Evolutionary conservation across 1,140 invertebrate species (phyloP).

Genomic region (Brachionus calyciflorus): DNA sequence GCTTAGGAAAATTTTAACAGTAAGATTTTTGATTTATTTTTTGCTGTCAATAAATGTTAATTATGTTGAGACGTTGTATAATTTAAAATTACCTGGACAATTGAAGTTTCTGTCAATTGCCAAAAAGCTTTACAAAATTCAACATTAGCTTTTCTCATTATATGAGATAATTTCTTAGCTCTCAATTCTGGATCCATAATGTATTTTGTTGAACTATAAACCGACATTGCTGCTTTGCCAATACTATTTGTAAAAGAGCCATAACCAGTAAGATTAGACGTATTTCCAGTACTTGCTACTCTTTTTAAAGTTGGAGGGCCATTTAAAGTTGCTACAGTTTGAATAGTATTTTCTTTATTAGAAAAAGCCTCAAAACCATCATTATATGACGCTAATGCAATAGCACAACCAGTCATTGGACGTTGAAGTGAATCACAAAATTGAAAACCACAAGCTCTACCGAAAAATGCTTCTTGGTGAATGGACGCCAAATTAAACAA

Average conservation of each 20-base stretch:
- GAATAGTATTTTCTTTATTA: slow-evolving; percentile 22
- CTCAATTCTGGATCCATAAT: slow-evolving; percentile 39
- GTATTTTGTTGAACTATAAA: slow-evolving; percentile 21
- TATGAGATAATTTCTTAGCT: slow-evolving; percentile 39
- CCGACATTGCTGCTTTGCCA: slow-evolving; percentile 13
- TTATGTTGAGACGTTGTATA: too few species aligned
- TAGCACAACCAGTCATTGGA: slow-evolving; percentile 31
- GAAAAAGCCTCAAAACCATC: slow-evolving; percentile 42
- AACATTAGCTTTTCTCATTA: slow-evolving; percentile 45
- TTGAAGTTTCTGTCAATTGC: slow-evolving; percentile 44
- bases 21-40: too few species aligned
- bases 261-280: not conserved
- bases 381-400: slow-evolving; percentile 38
- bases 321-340: not conserved
- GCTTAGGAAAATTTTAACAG: too few species aligned
- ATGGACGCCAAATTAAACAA: slow-evolving; percentile 15
- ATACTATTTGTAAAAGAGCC: slow-evolving; percentile 3
- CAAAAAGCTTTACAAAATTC: slow-evolving; percentile 47
- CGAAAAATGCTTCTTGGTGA: slow-evolving; percentile 37
- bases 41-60: too few species aligned
- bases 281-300: not conserved
- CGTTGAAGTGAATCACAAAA: slow-evolving; percentile 28
- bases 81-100: slow-evolving; percentile 9
- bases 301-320: not conserved
- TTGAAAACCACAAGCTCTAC: slow-evolving; percentile 46